Evolutionary conservation across 2,113 vertebrate genomes (phyloP).

Genomic region (Calyptommatus sinebrachiatus): DNA sequence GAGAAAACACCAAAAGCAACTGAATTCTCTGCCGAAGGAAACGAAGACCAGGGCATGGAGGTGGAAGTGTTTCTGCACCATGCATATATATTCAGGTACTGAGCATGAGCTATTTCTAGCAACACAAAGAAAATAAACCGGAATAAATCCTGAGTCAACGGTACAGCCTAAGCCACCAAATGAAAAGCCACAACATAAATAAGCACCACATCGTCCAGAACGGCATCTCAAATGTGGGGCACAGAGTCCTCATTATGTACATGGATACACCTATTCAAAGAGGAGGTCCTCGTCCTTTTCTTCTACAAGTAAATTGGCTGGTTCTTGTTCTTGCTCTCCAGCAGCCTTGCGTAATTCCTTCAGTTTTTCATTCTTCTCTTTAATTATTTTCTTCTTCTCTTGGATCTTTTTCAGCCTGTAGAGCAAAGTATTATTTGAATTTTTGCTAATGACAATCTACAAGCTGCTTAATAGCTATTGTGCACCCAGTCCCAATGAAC

Average conservation of each 20-base stretch:
- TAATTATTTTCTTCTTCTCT: conserved; percentile 96
- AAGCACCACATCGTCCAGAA: conserved; percentile 43
- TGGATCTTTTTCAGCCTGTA: conserved; percentile 97
- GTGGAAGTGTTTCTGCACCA: conserved; percentile 7
- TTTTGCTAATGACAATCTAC: not conserved
- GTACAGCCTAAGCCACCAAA: conserved; percentile 52
- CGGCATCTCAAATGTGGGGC: conserved; percentile 38
- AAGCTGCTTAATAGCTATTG: too few species aligned
- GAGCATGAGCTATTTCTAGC: not conserved
- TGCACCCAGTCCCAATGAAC: too few species aligned
- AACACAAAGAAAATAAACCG: not conserved
- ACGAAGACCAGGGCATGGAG: not conserved
- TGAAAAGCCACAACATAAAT: conserved; percentile 50
- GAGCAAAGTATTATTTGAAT: conserved; percentile 9
- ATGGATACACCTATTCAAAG: conserved; percentile 80
- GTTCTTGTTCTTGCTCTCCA: conserved; percentile 75
- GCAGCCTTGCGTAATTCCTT: conserved; percentile 76
- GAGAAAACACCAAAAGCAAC: not conserved
- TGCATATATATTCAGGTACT: not conserved
- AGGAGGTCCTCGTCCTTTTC: conserved; percentile 93
- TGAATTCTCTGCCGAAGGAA: not conserved
- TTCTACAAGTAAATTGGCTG: conserved; percentile 88
- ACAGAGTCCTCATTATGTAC: conserved; percentile 12
- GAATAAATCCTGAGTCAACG: conserved; percentile 58
- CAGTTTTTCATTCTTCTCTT: conserved; percentile 85